Conservation (phyloP, 2,113 vertebrate species). For the Eretmochelys imbricata region DNA sequence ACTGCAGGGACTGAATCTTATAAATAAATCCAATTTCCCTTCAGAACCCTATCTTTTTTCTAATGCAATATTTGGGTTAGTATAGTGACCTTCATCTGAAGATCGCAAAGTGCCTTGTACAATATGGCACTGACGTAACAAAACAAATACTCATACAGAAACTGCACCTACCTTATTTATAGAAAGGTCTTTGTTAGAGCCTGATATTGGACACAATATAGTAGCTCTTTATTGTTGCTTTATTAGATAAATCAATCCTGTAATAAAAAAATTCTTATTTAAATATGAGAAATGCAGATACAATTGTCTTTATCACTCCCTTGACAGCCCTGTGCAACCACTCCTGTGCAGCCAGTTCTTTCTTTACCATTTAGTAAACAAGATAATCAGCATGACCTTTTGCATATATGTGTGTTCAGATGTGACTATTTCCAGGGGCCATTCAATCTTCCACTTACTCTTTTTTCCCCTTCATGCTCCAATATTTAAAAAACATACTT, state of each 20-base stretch:
- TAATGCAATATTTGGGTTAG: not conserved
- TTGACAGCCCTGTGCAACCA: not conserved
- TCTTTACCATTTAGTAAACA: conserved; percentile 20
- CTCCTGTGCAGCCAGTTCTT: not conserved
- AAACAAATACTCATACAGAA: not conserved
- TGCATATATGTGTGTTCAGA: not conserved
- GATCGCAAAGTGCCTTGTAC: not conserved
- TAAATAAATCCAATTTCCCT: not conserved
- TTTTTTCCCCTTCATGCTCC: not conserved
- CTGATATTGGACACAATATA: not conserved
- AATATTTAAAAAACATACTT: not conserved
- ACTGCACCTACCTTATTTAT: not conserved
- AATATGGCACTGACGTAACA: not conserved
- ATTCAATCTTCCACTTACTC: not conserved
- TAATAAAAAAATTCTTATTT: not conserved
- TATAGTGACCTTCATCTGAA: not conserved
- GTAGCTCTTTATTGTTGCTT: not conserved
- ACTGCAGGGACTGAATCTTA: not conserved
- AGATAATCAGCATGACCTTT: conserved; percentile 9
- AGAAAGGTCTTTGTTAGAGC: not conserved
- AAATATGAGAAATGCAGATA: not conserved
- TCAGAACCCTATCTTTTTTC: not conserved
- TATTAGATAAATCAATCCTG: conserved; percentile 1
- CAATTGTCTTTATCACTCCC: not conserved
- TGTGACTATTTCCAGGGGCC: not conserved